Evolutionary conservation across 2,797 vertebrate genomes (phyloP), one percentile per base, ranked within the genome.

Genomic region (Liasis olivaceus): DNA sequence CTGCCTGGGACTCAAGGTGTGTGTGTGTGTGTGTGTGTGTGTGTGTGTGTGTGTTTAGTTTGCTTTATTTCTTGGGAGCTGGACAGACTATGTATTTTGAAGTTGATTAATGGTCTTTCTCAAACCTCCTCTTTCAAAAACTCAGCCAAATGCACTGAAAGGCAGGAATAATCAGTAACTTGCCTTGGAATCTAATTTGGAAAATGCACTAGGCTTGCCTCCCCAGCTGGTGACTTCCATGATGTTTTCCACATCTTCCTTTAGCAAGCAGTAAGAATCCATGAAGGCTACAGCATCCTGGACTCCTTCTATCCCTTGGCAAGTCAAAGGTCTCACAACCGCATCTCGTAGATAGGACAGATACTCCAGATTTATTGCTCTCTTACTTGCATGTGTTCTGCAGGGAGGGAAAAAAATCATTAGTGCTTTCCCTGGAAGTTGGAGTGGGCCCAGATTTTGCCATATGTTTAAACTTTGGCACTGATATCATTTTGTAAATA

Each of bases 161-260:
- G 85, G 28, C 54, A 9, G 60, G 4, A 24, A 87, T 31, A 26
- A 85, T 5, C 3, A 17, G 4, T 62, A 24, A 90, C 95, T 96
- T 97, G 99, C 99, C 99, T 99, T 99, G 11, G 99, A 96, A 97
- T 99, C 99, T 96, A 99, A 97, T 96, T 98, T 98, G 94, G 99
- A 98, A 95, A 99, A 99, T 13, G 98, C 97, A 94, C 99, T 99
- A 0, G 98, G 96, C 90, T 98, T 98, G 85, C 99, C 98, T 0
- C 98, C 99, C 99, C 99, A 99, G 0, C 88, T 96, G 93, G 98
- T 98, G 93, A 99, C 98, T 97, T 99, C 99, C 99, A 99, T 99
- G 86, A 99, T 98, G 95, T 97, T 99, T 96, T 99, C 99, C 95
- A 99, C 97, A n/a, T 99, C 99, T 94, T 99, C 99, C 96, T 97